phyloP scores from a whole-genome alignment of 2,113 vertebrate genomes.

The Taurulus bubalis region DNA sequence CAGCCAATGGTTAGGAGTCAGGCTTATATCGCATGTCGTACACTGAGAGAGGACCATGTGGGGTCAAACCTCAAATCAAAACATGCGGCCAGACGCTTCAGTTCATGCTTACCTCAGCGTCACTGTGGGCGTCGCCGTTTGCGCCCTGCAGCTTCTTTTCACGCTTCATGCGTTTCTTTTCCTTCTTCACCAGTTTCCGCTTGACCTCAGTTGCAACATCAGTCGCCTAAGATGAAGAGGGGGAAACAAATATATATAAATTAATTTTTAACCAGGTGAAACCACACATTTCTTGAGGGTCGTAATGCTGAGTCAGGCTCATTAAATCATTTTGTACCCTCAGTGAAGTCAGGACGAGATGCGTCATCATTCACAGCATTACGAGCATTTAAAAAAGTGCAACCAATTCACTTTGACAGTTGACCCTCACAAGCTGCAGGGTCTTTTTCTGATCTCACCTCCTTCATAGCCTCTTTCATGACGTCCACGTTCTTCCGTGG shows the following conservation, averaged over 20 bases:
- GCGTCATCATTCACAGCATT: conserved; percentile 89
- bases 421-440: background rate
- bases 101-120: conserved; percentile 63
- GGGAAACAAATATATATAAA: no score
- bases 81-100: conserved; percentile 54
- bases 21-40: conserved; percentile 78
- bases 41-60: conserved; percentile 74
- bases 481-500: conserved; percentile 95
- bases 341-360: conserved; percentile 79
- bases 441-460: conserved; percentile 80
- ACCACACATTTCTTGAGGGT: accelerated
- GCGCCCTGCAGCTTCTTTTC: conserved; percentile 82
- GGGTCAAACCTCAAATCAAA: conserved; percentile 75
- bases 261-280: accelerated
- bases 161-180: conserved; percentile 90
- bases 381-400: no score
- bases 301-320: conserved; percentile 89
- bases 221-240: conserved; percentile 78
- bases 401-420: no score
- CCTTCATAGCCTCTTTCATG: conserved; percentile 92
- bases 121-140: no score
- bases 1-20: conserved; percentile 84
- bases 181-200: conserved; percentile 89
- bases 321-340: conserved; percentile 98
- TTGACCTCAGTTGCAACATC: conserved; percentile 88